phyloP scores from a whole-genome alignment of 2,888 invertebrate species.

The Monoplex corrugatus region DNA sequence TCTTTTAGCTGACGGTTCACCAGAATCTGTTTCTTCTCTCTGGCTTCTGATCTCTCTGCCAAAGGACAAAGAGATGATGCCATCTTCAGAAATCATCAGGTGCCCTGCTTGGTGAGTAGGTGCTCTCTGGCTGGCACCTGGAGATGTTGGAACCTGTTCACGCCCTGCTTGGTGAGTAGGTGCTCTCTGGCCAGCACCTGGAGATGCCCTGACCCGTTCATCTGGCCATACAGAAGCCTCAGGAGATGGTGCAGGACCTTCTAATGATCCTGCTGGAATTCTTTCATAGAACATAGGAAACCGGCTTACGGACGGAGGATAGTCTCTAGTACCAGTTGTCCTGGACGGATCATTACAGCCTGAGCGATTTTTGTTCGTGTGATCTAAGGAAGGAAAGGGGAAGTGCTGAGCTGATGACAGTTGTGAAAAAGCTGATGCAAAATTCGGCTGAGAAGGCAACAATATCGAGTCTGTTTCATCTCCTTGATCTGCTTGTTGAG shows the following conservation, averaged over 20 bases:
- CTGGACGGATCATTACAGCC: not conserved
- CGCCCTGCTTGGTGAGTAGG: not conserved
- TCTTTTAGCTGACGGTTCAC: not conserved
- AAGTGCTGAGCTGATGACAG: not conserved
- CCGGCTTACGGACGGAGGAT: not conserved
- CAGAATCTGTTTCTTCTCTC: not conserved
- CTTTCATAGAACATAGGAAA: not conserved
- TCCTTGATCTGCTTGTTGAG: not conserved
- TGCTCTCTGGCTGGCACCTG: not conserved
- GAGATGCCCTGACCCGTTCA: not conserved
- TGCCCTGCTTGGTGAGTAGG: constrained; percentile 1
- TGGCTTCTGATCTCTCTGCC: not conserved
- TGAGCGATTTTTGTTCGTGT: not conserved
- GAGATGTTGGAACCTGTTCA: too few relatives aligned
- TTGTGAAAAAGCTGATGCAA: not conserved
- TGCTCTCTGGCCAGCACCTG: not conserved
- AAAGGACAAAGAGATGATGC: constrained; percentile 22
- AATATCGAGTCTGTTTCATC: not conserved
- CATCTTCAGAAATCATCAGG: constrained; percentile 18
- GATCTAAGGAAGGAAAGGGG: not conserved
- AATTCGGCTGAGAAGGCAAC: not conserved
- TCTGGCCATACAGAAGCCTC: not conserved
- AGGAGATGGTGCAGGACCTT: not conserved
- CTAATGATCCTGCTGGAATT: not conserved
- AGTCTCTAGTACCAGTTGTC: not conserved